Conservation (phyloP, 2,113 vertebrate genomes). For the Catagonus wagneri region DNA sequence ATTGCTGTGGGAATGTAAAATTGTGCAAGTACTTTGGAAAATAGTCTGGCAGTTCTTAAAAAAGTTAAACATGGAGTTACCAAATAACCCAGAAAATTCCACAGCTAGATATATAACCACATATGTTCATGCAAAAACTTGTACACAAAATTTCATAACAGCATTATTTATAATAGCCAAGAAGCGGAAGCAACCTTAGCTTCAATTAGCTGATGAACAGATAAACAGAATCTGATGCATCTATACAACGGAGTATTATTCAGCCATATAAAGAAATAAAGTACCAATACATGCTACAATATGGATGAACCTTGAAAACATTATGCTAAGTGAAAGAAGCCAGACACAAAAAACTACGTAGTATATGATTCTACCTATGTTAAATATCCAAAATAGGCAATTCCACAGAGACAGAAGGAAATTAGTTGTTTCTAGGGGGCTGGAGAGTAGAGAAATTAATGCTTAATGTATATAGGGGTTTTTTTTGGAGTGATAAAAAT, state of each 20-base stretch:
- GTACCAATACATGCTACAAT: background rate
- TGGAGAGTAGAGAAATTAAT: constrained; percentile 22
- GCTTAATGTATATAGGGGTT: background rate
- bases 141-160: constrained; percentile 32
- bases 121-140: constrained; percentile 55
- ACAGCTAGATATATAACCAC: background rate
- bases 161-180: constrained; percentile 32
- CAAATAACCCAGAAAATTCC: constrained; percentile 45
- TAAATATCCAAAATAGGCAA: constrained; percentile 42
- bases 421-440: constrained; percentile 17
- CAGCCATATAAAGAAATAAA: constrained; percentile 37
- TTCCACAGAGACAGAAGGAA: constrained; percentile 48
- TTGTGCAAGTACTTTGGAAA: background rate
- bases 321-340: constrained; percentile 36
- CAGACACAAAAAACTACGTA: background rate
- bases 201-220: background rate
- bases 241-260: constrained; percentile 7
- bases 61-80: constrained; percentile 35
- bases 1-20: constrained; percentile 45
- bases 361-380: constrained; percentile 40
- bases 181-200: constrained; percentile 17
- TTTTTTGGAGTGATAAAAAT: constrained; percentile 49
- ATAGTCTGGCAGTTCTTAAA: background rate
- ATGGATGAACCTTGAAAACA: constrained; percentile 13
- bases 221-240: constrained; percentile 20